Evolutionary conservation across 2,888 invertebrate genomes (phyloP).

Genomic region (Eremobia ochroleuca): DNA sequence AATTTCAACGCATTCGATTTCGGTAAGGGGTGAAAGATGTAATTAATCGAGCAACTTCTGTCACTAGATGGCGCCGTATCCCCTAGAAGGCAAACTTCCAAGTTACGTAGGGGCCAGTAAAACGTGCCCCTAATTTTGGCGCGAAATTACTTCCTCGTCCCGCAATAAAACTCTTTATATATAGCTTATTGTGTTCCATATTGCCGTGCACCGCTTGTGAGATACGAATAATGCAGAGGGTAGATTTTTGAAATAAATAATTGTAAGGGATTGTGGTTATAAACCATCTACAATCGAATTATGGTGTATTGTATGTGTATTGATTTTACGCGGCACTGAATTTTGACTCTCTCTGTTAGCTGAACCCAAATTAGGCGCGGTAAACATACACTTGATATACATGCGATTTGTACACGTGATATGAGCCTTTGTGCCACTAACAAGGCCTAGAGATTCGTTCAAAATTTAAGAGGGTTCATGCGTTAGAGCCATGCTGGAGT

Average conservation of each 20-base stretch:
- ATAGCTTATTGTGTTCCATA: conserved; percentile 64
- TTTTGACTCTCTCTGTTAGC: conserved; percentile 34
- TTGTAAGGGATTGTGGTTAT: conserved; percentile 85
- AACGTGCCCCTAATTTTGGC: conserved; percentile 81
- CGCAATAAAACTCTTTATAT: conserved; percentile 70
- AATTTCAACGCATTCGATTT: conserved; percentile 79
- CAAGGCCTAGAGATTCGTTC: neutral
- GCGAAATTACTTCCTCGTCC: conserved; percentile 63
- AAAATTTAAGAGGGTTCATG: no score
- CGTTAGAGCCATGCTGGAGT: no score
- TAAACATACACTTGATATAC: conserved; percentile 13
- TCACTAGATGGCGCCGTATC: conserved; percentile 76
- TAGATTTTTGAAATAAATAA: conserved; percentile 86
- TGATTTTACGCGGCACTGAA: conserved; percentile 65
- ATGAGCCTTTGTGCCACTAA: neutral
- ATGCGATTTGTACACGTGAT: conserved; percentile 7
- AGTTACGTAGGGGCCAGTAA: conserved; percentile 72
- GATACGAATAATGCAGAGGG: conserved; percentile 76
- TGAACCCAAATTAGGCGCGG: conserved; percentile 7
- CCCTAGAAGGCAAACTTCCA: conserved; percentile 63
- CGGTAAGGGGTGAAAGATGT: conserved; percentile 84
- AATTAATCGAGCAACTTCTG: conserved; percentile 88
- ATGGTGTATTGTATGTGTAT: conserved; percentile 78
- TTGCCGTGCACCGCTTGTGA: conserved; percentile 57
- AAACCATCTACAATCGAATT: conserved; percentile 83